A percentile compares a stretch with the other conserved stretches of the same genome.
These are phyloP conservation scores for Oryzias sinensis DNA, from an alignment of 2,797 vertebrate species.

Conservation along the genomic window DNA sequence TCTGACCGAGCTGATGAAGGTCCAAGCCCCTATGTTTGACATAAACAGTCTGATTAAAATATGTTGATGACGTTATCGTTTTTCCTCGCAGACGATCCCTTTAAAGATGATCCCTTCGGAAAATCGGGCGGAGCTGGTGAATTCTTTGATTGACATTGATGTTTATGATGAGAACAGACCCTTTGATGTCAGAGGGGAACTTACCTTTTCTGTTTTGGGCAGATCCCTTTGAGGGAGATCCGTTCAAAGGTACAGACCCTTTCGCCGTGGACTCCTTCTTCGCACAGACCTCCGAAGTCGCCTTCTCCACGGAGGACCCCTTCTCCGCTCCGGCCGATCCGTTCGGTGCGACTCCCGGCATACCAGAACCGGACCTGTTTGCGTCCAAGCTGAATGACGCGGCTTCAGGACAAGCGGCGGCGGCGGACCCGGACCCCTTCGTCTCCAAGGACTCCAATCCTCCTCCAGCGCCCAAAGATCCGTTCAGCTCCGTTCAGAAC, in stretches of 20 bases:
- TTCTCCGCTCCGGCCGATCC: slow-evolving; percentile 78
- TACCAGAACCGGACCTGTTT: slow-evolving; percentile 73
- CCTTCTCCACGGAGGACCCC: slow-evolving; percentile 84
- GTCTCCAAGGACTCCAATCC: slow-evolving; percentile 47
- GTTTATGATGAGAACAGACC: not conserved
- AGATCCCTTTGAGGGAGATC: slow-evolving; percentile 96
- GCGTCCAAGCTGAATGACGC: slow-evolving; percentile 57
- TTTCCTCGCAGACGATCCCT: slow-evolving; percentile 85
- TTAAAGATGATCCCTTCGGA: slow-evolving; percentile 96
- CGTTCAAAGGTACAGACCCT: slow-evolving; percentile 96
- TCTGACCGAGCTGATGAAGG: not conserved
- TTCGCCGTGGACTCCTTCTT: slow-evolving; percentile 94
- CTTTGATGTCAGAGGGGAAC: not conserved
- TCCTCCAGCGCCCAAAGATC: slow-evolving; percentile 52
- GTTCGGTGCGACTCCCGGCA: slow-evolving; percentile 57
- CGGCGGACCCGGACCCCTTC: slow-evolving; percentile 63
- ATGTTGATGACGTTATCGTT: not conserved
- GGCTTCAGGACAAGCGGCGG: slow-evolving; percentile 25
- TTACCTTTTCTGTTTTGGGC: not conserved
- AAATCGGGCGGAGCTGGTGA: slow-evolving; percentile 86
- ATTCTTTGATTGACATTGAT: slow-evolving; percentile 4
- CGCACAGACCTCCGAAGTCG: slow-evolving; percentile 79
- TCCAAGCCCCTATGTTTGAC: not conserved
- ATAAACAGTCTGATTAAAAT: not conserved
- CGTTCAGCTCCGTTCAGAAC: slow-evolving; percentile 54